Evolutionary conservation across 2,888 invertebrate genomes (phyloP), one percentile per base, ranked within the genome.

Genomic region (Epistrophe grossulariae): DNA sequence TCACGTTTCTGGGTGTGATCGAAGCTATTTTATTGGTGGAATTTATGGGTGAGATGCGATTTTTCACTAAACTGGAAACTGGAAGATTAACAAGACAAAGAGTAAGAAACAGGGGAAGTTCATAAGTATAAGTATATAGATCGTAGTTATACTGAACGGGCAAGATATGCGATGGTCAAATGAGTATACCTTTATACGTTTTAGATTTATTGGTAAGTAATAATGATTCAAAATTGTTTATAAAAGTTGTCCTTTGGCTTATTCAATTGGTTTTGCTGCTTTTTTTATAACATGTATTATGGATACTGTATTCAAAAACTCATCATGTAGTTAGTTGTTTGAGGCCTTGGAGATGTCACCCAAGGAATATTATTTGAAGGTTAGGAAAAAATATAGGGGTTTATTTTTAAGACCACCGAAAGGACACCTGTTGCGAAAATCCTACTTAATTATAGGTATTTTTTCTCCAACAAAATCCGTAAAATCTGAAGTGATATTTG

Each of bases 1-100:
- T 91, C 91, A 91, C 91, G 91, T 91, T 91, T 91, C 89, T 90
- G 91, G 91, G 91, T 91, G 91, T 91, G 91, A 91, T 91, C 91
- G 90, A 89, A 90, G 90, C 91, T 90, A 90, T 90, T 91, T 91
- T 91, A 91, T 91, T 91, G 91, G 90, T 89, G 90, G 90, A 91
- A 91, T 91, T 90, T 90, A 90, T 91, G 89, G 89, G 88, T 79
- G 81, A 79, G 84, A 81, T 88, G 84, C 83, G 77, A 88, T 84
- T 84, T 88, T 88, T 84, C 84, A 88, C 88, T 70, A 70, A 66
- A 66, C 87, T 87, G 76, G 73, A 80, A 84, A 78, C 11, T 24
- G 24, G 24, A 68, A 83, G 82, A 87, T 76, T 62, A 87, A 87
- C 83, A 83, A 87, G 87, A 70, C 71, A 48, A 73, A 73, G 62